These are phyloP conservation scores for Pipistrellus nathusii DNA, from an alignment of 2,797 vertebrate genomes.

Conservation along the genomic window DNA sequence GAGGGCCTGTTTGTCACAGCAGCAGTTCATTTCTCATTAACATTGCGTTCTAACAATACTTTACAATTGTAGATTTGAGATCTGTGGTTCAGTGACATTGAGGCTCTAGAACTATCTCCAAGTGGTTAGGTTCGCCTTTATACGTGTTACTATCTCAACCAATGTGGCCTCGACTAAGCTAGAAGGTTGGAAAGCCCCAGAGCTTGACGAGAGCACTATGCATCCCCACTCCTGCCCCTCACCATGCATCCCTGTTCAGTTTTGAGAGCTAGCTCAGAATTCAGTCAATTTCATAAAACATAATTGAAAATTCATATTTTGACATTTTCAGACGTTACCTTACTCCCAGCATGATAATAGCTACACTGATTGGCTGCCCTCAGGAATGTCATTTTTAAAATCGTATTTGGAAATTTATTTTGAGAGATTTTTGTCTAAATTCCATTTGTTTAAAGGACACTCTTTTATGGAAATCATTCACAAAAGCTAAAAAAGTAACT, in stretches of 20 bases:
- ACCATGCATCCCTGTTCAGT: background rate
- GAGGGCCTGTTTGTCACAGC: background rate
- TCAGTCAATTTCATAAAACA: background rate
- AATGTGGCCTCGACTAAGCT: background rate
- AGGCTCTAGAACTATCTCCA: background rate
- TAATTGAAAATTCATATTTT: background rate
- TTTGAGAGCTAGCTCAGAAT: background rate
- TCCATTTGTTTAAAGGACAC: background rate
- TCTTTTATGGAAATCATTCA: background rate
- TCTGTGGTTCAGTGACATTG: background rate
- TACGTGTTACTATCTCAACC: background rate
- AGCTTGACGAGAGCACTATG: background rate
- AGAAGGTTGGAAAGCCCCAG: background rate
- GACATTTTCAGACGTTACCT: background rate
- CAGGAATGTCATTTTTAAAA: background rate
- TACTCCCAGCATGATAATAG: background rate
- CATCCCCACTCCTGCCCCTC: background rate
- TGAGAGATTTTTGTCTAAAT: background rate
- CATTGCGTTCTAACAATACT: background rate
- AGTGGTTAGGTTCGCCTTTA: background rate
- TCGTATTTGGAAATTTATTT: background rate
- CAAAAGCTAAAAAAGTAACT: conserved; percentile 22
- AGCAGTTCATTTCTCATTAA: background rate
- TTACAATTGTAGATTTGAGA: background rate
- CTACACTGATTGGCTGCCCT: background rate